Evolutionary conservation across 2,888 invertebrate genomes (phyloP), one percentile per base, ranked within the genome.

Genomic region (Athetis lepigone): DNA sequence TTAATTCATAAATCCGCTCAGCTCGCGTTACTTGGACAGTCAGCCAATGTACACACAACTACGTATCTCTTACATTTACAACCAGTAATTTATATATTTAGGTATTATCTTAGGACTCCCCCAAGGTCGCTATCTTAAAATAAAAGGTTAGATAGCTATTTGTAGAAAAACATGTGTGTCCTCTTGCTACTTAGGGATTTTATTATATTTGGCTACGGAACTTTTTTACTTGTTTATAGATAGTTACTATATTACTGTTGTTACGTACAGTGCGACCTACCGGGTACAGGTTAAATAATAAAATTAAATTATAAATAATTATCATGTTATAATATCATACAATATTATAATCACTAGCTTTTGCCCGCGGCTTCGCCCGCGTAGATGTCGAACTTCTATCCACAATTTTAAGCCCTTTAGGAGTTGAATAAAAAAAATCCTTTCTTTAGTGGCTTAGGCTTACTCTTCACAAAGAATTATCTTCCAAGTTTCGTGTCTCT

Each of bases 51-150:
- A 63, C 37, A 73, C 52, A 72, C n/a, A 8, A 25, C 19, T 43
- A 43, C 29, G 23, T 71, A 52, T 61, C 56, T 69, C 23, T 36
- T 36, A 59, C 46, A 66, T 61, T 70, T 73, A 76, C 70, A 58
- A 51, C 65, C 51, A 25, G 49, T 47, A 18, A 61, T 58, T 45
- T 62, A 33, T 65, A 68, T 51, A 55, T 65, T 56, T 61, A n/a
- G n/a, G n/a, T n/a, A 69, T 74, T 66, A 76, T 71, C 66, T 71
- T 64, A 71, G 79, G 60, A 71, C 68, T 76, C 58, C 61, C 75
- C 51, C 79, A 78, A 79, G 77, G 77, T 76, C 46, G 16, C n/a
- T 37, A 49, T 50, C 49, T 70, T 29, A 50, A 51, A 72, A 61
- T 50, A 47, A 70, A 49, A 68, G 61, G 55, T 70, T 50, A 13